These are phyloP conservation scores for Escarpia spicata DNA, from an alignment of 2,888 invertebrate species.

Conservation along the genomic window DNA sequence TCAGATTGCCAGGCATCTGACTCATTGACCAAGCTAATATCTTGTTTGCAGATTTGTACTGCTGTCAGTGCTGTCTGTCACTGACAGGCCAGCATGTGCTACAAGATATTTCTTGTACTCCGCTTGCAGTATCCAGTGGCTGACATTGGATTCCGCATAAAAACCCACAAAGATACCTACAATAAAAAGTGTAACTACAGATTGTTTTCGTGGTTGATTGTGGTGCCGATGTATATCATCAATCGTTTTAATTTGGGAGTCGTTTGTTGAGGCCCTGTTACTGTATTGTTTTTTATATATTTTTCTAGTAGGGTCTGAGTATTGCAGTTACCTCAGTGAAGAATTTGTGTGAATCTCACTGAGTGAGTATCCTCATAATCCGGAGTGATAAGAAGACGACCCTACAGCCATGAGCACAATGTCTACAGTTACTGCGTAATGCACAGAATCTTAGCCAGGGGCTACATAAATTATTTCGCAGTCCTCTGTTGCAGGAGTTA, in stretches of 20 bases:
- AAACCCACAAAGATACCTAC: not conserved
- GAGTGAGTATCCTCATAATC: conserved; percentile 19
- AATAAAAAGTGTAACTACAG: conserved; percentile 17
- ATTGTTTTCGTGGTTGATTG: conserved; percentile 22
- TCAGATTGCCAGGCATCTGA: conserved; percentile 20
- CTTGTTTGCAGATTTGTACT: conserved; percentile 25
- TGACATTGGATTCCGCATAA: conserved; percentile 24
- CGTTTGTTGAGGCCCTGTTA: not conserved
- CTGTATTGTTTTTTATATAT: not conserved
- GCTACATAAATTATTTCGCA: conserved; percentile 23
- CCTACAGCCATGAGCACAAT: not conserved
- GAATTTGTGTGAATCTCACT: conserved; percentile 8
- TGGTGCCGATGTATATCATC: not conserved
- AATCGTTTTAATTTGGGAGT: not conserved
- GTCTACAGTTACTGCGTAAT: conserved; percentile 5
- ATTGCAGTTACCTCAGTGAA: not conserved
- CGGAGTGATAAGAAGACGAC: not conserved
- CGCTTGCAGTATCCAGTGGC: conserved; percentile 24
- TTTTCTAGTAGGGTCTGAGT: conserved; percentile 6
- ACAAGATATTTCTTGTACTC: conserved; percentile 26
- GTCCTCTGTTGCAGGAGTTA: conserved; percentile 24
- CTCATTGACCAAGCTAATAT: conserved; percentile 25
- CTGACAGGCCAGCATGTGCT: conserved; percentile 26
- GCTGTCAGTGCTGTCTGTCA: conserved; percentile 20
- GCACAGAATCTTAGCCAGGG: conserved; percentile 17